phyloP scores from a whole-genome alignment of 2,888 invertebrate species.

The Ceriagrion tenellum region DNA sequence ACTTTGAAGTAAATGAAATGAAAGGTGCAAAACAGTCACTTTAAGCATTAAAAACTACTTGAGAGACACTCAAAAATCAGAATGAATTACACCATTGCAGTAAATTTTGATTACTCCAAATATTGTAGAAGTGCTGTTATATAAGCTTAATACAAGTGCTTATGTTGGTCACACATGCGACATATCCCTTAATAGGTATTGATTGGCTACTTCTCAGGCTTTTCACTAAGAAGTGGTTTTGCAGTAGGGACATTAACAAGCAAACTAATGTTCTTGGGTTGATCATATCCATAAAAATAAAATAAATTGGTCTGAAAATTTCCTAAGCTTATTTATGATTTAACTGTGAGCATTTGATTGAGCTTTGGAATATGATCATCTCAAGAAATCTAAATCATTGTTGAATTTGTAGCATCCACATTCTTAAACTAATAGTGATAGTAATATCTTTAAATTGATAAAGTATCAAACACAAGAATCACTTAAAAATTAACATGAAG shows the following conservation, averaged over 20 bases:
- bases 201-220: slow-evolving; percentile 30
- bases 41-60: neutral
- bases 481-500: neutral
- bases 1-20: neutral
- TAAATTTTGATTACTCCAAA: neutral
- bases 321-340: neutral
- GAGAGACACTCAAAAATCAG: neutral
- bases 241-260: neutral
- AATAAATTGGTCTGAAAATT: neutral
- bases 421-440: neutral
- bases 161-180: neutral
- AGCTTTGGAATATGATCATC: neutral
- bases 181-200: neutral
- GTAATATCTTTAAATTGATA: neutral
- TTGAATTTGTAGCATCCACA: neutral
- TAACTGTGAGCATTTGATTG: neutral
- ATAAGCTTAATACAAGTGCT: slow-evolving; percentile 7
- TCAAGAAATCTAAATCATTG: neutral
- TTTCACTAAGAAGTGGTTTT: slow-evolving; percentile 27
- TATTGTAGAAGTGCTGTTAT: neutral
- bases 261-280: slow-evolving; percentile 4
- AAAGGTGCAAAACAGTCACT: slow-evolving; percentile 7
- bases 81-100: neutral
- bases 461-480: neutral
- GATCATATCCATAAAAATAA: neutral